A percentile compares a stretch with the other conserved stretches of the same genome.
Evolutionary conservation across 1,140 invertebrate species (phyloP).

Genomic region (Drosophila eugracilis): DNA sequence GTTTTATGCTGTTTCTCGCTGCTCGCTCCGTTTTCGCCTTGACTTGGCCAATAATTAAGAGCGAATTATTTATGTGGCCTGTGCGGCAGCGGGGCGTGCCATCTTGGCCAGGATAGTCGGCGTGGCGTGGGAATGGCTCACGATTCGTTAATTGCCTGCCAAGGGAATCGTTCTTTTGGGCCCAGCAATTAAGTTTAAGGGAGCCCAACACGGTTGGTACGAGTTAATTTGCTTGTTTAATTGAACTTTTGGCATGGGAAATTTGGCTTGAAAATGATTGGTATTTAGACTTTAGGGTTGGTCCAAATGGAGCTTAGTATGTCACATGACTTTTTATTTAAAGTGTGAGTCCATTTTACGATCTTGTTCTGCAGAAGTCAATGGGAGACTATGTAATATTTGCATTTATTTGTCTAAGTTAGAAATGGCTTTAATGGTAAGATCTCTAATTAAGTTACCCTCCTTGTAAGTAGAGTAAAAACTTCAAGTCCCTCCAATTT

Average conservation of each 20-base stretch:
- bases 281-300: constrained; percentile 20
- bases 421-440: no score
- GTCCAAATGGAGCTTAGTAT: background rate
- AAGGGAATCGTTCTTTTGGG: constrained; percentile 28
- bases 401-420: no score
- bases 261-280: background rate
- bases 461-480: background rate
- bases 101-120: constrained; percentile 34
- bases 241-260: constrained; percentile 22
- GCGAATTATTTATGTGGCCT: constrained; percentile 57
- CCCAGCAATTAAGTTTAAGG: constrained; percentile 19
- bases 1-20: constrained; percentile 56
- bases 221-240: constrained; percentile 23
- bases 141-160: constrained; percentile 35
- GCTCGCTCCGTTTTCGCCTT: constrained; percentile 24
- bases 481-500: background rate
- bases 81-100: constrained; percentile 31
- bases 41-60: constrained; percentile 59
- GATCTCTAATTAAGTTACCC: background rate
- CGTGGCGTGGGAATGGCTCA: constrained; percentile 51
- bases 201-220: constrained; percentile 1
- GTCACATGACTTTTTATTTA: background rate
- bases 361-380: no score
- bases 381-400: no score
- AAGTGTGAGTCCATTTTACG: no score